Evolutionary conservation across 2,113 vertebrate genomes (phyloP).

Genomic region (Sander lucioperca): DNA sequence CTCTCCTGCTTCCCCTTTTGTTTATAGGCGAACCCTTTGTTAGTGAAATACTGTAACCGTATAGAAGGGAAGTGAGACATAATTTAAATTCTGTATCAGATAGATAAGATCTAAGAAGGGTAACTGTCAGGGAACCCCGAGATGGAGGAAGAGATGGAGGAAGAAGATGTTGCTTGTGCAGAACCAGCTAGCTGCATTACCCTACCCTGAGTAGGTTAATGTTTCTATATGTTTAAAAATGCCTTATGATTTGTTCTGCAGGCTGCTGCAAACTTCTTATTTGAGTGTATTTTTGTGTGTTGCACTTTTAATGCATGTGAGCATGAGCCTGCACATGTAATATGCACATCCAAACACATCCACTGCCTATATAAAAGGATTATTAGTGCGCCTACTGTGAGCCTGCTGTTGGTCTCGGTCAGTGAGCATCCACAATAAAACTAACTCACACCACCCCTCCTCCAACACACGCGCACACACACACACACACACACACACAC

Average conservation of each 20-base stretch:
- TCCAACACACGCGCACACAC: not conserved
- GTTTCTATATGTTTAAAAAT: conserved; percentile 69
- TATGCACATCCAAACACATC: conserved; percentile 12
- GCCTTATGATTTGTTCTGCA: conserved; percentile 50
- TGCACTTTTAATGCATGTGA: not conserved
- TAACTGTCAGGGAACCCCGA: not conserved
- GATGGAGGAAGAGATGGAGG: not conserved
- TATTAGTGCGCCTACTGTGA: conserved; percentile 59
- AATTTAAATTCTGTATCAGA: not conserved
- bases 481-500: conserved; percentile 2
- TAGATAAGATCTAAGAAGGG: not conserved
- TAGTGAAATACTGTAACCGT: not conserved
- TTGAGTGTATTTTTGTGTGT: conserved; percentile 15
- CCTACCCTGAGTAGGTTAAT: conserved; percentile 37
- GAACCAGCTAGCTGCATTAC: conserved; percentile 21
- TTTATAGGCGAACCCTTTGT: not conserved
- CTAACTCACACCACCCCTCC: not conserved
- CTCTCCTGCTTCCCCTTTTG: conserved; percentile 25
- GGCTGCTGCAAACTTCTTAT: conserved; percentile 4
- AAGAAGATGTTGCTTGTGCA: conserved; percentile 9
- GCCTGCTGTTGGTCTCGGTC: conserved; percentile 64
- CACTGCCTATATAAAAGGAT: conserved; percentile 16
- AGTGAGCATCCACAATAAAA: conserved; percentile 72
- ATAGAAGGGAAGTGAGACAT: not conserved
- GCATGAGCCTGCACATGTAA: not conserved